Evolutionary conservation across 1,140 invertebrate genomes (phyloP).

Genomic region (Matsumurasca onukii): DNA sequence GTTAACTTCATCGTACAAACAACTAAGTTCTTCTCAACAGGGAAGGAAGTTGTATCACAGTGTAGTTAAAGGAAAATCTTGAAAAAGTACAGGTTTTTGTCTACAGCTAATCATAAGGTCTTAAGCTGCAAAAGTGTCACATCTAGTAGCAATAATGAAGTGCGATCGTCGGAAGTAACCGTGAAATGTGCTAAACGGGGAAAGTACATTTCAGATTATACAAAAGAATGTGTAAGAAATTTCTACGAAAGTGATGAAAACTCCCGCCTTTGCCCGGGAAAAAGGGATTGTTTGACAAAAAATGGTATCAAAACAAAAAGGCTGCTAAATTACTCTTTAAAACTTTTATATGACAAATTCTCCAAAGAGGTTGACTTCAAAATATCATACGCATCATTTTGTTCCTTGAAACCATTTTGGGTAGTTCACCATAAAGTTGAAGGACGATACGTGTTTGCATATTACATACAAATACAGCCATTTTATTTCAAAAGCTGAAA

Average conservation of each 20-base stretch:
- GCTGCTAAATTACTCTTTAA: conserved; percentile 40
- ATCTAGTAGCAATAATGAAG: no score
- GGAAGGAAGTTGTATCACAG: conserved; percentile 8
- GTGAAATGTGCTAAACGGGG: no score
- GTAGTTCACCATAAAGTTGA: conserved; percentile 32
- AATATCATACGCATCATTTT: conserved; percentile 34
- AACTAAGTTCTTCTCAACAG: background rate
- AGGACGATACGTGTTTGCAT: conserved; percentile 35
- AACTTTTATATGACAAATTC: conserved; percentile 38
- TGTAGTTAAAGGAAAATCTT: no score
- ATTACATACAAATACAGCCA: conserved; percentile 35
- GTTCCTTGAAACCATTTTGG: conserved; percentile 38
- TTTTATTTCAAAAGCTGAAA: conserved; percentile 36
- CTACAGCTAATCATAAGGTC: no score
- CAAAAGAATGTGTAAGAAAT: no score
- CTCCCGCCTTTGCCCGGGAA: no score
- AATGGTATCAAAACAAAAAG: conserved; percentile 39
- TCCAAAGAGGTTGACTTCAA: conserved; percentile 10
- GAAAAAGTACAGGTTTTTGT: no score
- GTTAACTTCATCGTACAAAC: background rate
- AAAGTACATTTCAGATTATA: no score
- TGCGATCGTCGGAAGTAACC: no score
- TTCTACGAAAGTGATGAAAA: no score
- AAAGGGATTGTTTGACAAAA: conserved; percentile 41
- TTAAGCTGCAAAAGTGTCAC: no score